A percentile compares a stretch with the other conserved stretches of the same genome.
Evolutionary conservation across 2,797 vertebrate genomes (phyloP).

Genomic region (Gymnothorax reevesii): DNA sequence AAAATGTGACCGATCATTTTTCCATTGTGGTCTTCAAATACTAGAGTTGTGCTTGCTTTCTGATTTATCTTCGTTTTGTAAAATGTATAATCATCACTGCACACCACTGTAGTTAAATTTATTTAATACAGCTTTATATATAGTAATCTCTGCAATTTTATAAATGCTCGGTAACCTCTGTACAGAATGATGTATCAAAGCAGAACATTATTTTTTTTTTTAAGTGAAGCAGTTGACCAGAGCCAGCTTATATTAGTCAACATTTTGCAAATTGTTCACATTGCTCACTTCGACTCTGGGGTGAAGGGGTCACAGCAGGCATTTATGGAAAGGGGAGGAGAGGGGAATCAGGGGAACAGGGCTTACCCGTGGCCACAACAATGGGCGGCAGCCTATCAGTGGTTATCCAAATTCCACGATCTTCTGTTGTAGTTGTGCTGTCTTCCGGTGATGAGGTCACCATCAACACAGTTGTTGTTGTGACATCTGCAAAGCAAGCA

Average conservation of each 20-base stretch:
- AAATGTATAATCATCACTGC: neutral
- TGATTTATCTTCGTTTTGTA: too few relatives aligned
- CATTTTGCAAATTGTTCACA: neutral
- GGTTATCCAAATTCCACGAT: constrained; percentile 52
- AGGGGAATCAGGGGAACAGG: neutral
- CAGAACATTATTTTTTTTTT: neutral
- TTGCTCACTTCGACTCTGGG: neutral
- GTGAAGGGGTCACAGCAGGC: neutral
- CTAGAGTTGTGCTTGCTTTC: too few relatives aligned
- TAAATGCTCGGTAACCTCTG: neutral
- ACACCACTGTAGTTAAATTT: neutral
- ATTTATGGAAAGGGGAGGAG: neutral
- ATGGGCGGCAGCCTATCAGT: constrained; percentile 57
- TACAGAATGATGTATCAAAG: neutral
- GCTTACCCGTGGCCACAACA: constrained; percentile 62
- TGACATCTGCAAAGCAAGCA: constrained; percentile 58
- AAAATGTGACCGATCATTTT: too few relatives aligned
- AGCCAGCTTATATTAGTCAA: neutral
- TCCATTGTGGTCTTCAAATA: too few relatives aligned
- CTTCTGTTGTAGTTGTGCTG: constrained; percentile 36
- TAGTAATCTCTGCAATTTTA: neutral
- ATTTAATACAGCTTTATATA: neutral
- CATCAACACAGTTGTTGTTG: constrained; percentile 57
- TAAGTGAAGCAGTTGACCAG: neutral
- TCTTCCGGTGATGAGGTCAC: constrained; percentile 51